Conservation (phyloP, 2,797 vertebrate genomes). For the Neostethus bicornis region DNA sequence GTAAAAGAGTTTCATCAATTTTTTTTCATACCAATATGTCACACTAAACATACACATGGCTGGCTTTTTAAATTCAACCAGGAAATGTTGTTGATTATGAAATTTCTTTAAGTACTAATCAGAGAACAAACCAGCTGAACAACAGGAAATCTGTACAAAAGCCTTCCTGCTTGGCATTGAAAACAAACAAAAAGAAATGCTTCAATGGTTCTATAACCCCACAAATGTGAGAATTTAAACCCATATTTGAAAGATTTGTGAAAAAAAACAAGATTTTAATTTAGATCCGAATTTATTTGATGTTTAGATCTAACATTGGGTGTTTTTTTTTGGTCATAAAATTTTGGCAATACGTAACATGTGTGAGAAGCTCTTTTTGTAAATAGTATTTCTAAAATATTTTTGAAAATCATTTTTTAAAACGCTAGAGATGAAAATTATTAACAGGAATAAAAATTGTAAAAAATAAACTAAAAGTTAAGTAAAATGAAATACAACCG, state of each 20-base stretch:
- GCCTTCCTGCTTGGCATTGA: background rate
- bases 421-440: background rate
- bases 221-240: background rate
- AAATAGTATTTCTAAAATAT: too few species aligned
- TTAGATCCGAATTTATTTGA: background rate
- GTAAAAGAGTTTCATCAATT: too few species aligned
- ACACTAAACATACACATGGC: background rate
- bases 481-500: background rate
- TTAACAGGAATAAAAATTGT: background rate
- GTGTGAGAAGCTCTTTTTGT: too few species aligned
- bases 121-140: background rate
- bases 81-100: conserved; percentile 10
- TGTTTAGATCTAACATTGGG: too few species aligned
- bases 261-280: background rate
- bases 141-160: conserved; percentile 4
- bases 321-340: too few species aligned
- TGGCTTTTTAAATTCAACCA: conserved; percentile 7
- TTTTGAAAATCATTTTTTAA: too few species aligned
- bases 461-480: too few species aligned
- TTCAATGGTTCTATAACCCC: background rate
- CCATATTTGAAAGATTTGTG: background rate
- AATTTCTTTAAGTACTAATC: conserved; percentile 2
- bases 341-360: too few species aligned
- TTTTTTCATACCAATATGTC: background rate
- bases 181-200: background rate